Evolutionary conservation across 2,113 vertebrate genomes (phyloP), one percentile per base, ranked within the genome.

Genomic region (Podarcis raffonei): DNA sequence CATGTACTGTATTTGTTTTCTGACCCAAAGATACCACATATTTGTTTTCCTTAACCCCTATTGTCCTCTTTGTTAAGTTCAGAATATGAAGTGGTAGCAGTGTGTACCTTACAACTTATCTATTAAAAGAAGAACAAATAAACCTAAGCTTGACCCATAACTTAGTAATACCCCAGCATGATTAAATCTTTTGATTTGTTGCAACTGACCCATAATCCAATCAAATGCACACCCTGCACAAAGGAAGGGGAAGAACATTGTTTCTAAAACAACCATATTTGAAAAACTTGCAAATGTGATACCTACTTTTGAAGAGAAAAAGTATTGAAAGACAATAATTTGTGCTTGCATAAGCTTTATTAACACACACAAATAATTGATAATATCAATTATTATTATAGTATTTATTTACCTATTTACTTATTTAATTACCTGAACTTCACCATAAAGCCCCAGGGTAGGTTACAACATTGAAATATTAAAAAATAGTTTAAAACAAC

Each of bases 1-100:
- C 79, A 87, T 86, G 48, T 25, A 72, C 20, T 32, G 27, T 22
- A 90, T 89, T 48, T 75, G 11, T 80, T 15, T 85, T 74, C 27
- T 85, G 48, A 32, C 85, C 89, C 72, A 32, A 39, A 72, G 48
- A 86, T 20, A 90, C 15, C 25, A 72, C 3, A 8, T 25, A 27
- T 71, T 5, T 75, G 12, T 76, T 84, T 85, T 75, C 30, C 78
- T 25, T 68, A 91, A 68, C 4, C 30, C 84, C 18, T 37, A 22
- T 5, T 81, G 6, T 48, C 48, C 48, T 12, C 83, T 81, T 87
- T 39, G 86, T 30, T 84, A n/a, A 32, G 18, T 42, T 30, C 20
- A 75, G 18, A 30, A 81, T 48, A 88, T 27, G 86, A n/a, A 92
- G 4, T 16, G 18, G 25, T 6, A 30, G 48, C 48, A 53, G 48